Evolutionary conservation across 2,797 vertebrate genomes (phyloP).

Genomic region (Myotis daubentonii): DNA sequence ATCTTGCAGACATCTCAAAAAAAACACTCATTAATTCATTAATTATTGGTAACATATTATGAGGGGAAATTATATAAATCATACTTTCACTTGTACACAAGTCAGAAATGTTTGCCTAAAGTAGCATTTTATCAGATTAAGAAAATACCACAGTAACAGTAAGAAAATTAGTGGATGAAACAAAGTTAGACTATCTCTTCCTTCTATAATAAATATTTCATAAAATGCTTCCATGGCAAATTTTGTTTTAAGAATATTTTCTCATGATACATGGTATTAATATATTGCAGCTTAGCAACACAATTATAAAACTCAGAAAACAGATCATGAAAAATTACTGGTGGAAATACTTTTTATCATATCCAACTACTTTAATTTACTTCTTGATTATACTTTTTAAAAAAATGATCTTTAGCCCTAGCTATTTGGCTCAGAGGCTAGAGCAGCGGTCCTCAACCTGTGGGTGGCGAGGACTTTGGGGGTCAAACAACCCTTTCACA

Average conservation of each 20-base stretch:
- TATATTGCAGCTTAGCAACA: constrained; percentile 39
- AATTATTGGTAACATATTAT: background rate
- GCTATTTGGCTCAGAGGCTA: no score
- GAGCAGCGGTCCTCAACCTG: no score
- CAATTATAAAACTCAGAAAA: constrained; percentile 57
- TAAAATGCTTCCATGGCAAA: constrained; percentile 30
- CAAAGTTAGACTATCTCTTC: background rate
- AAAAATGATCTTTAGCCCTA: constrained; percentile 52
- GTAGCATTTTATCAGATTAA: background rate
- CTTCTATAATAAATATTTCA: constrained; percentile 37
- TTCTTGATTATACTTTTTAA: constrained; percentile 23
- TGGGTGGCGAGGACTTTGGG: no score
- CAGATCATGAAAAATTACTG: background rate
- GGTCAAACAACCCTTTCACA: no score
- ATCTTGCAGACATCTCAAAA: constrained; percentile 29
- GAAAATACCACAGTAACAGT: background rate
- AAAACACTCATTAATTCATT: constrained; percentile 3
- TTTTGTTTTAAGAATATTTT: constrained; percentile 51
- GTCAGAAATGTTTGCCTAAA: background rate
- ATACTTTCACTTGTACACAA: background rate
- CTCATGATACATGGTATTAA: background rate
- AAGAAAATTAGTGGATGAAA: constrained; percentile 46
- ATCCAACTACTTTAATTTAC: background rate
- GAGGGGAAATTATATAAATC: background rate
- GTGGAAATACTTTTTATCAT: background rate